These are phyloP conservation scores for Amblyjoppa proteus DNA, from an alignment of 2,888 invertebrate genomes.

Conservation along the genomic window DNA sequence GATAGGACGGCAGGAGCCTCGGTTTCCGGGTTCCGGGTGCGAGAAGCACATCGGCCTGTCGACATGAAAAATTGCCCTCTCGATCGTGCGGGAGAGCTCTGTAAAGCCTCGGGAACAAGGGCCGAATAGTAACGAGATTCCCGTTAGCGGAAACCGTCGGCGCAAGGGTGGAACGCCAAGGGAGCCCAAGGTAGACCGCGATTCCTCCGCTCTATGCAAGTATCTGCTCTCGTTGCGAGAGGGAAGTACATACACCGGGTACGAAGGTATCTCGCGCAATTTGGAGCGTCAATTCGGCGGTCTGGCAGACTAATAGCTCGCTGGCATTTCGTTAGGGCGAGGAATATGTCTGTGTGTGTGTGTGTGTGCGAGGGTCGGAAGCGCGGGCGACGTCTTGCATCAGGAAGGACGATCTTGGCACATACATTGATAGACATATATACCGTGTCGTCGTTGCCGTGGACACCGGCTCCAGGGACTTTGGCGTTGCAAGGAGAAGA, in stretches of 20 bases:
- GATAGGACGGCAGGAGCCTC: conserved; percentile 17
- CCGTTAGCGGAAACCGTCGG: conserved; percentile 10
- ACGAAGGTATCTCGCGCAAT: conserved; percentile 56
- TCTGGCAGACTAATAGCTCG: conserved; percentile 59
- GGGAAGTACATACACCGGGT: background rate
- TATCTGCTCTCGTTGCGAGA: conserved; percentile 7
- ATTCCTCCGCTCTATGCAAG: conserved; percentile 2
- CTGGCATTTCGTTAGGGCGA: conserved; percentile 37
- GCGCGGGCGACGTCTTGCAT: background rate
- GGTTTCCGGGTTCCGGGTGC: conserved; percentile 11
- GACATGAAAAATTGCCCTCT: conserved; percentile 66
- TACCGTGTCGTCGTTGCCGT: conserved; percentile 16
- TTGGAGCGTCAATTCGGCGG: conserved; percentile 60
- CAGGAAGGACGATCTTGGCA: background rate
- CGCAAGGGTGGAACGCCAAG: background rate
- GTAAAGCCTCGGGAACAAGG: conserved; percentile 63
- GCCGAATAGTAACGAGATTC: conserved; percentile 65
- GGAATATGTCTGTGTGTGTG: background rate
- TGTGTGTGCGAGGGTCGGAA: background rate
- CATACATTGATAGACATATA: background rate
- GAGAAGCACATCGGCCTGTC: conserved; percentile 50
- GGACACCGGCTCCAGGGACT: conserved; percentile 45
- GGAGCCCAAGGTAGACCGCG: background rate
- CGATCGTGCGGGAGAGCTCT: conserved; percentile 62
- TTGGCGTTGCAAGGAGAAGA: conserved; percentile 63